phyloP scores from a whole-genome alignment of 23 tunicate species.

The Phallusia fumigata region DNA sequence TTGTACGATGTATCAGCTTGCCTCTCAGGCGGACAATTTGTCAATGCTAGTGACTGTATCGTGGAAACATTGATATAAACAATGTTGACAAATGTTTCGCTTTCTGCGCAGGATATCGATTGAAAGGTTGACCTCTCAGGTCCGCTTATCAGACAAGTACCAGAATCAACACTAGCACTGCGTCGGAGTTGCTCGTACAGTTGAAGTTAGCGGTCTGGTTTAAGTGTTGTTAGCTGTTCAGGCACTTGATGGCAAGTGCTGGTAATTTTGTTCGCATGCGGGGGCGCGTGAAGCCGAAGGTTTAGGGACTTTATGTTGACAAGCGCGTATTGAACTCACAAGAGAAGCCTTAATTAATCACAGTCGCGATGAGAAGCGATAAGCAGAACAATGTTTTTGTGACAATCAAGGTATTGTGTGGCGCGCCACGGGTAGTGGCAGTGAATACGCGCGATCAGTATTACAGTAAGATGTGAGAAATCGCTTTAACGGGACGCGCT shows the following conservation, averaged over 20 bases:
- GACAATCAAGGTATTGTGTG: not conserved
- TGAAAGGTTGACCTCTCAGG: not conserved
- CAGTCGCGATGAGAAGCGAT: not conserved
- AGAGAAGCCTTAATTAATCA: not conserved
- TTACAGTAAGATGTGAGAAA: not conserved
- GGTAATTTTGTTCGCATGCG: not conserved
- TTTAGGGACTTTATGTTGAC: no score
- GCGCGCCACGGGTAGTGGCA: not conserved
- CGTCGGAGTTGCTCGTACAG: not conserved
- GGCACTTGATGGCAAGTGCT: not conserved
- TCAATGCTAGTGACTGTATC: not conserved
- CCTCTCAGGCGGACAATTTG: not conserved
- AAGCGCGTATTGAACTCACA: no score
- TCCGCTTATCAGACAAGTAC: not conserved
- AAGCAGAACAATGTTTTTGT: not conserved
- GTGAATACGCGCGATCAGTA: not conserved
- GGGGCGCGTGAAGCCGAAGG: not conserved
- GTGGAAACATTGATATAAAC: slow-evolving; percentile 7
- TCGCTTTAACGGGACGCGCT: not conserved
- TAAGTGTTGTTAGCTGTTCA: not conserved
- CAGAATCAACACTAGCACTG: not conserved
- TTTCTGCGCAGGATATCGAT: not conserved
- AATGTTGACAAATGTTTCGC: not conserved
- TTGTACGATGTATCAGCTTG: not conserved
- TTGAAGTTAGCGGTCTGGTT: not conserved